Conservation (phyloP, 2,888 invertebrate genomes). For the Emmelina monodactyla region DNA sequence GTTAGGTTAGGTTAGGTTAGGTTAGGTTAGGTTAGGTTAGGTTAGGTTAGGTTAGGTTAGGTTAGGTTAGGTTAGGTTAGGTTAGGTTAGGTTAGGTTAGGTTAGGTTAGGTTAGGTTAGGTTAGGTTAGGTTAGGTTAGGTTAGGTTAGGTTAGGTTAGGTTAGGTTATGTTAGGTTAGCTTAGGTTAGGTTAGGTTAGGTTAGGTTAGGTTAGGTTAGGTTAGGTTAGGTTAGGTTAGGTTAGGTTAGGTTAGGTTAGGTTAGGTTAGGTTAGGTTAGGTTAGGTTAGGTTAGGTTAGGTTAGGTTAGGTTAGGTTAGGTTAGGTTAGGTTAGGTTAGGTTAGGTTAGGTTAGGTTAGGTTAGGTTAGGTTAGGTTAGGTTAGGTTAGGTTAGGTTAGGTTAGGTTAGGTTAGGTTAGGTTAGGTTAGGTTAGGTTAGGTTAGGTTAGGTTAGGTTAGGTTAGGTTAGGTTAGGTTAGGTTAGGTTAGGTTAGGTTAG, state of each 20-base stretch:
- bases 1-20: constrained; percentile 4
- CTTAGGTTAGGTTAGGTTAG: constrained; percentile 18
- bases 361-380: constrained; percentile 4
- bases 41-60: constrained; percentile 4
- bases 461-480: constrained; percentile 4
- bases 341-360: constrained; percentile 12
- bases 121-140: constrained; percentile 17
- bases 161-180: constrained; percentile 18
- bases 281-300: constrained; percentile 14
- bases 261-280: constrained; percentile 15
- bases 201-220: constrained; percentile 18
- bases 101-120: constrained; percentile 16
- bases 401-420: constrained; percentile 14
- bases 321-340: constrained; percentile 15
- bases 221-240: constrained; percentile 17
- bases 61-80: constrained; percentile 5
- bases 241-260: constrained; percentile 15
- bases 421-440: constrained; percentile 8
- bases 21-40: constrained; percentile 4
- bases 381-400: constrained; percentile 14
- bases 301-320: constrained; percentile 16
- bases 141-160: constrained; percentile 18
- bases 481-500: constrained; percentile 4
- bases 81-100: constrained; percentile 13
- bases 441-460: constrained; percentile 2